A percentile compares a stretch with the other conserved stretches of the same genome.
Evolutionary conservation across 2,888 invertebrate species (phyloP).

Genomic region (Gastracanthus pulcherrimus): DNA sequence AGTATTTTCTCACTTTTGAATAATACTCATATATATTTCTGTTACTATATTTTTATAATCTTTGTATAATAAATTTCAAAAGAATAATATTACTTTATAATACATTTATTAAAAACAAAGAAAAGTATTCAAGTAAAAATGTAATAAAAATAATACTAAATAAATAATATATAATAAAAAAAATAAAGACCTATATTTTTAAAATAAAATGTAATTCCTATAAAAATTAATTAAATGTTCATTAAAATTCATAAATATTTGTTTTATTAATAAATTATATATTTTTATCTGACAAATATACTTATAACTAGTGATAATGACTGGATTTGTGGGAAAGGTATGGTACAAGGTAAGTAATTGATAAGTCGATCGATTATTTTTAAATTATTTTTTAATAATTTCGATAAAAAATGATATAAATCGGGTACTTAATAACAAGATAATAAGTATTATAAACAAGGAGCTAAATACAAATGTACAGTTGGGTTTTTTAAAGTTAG

Average conservation of each 20-base stretch:
- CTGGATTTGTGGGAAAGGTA: slow-evolving; percentile 19
- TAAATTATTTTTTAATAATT: slow-evolving; percentile 78
- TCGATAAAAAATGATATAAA: slow-evolving; percentile 78
- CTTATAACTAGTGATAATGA: neutral
- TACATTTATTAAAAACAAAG: too few relatives aligned
- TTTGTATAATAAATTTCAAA: too few relatives aligned
- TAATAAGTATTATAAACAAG: slow-evolving; percentile 78
- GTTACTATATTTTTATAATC: too few relatives aligned
- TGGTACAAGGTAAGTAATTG: slow-evolving; percentile 46
- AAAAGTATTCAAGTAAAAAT: too few relatives aligned
- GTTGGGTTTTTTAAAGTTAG: slow-evolving; percentile 73
- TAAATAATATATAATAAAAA: too few relatives aligned
- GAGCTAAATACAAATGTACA: slow-evolving; percentile 78
- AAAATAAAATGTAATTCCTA: neutral
- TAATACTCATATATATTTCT: too few relatives aligned
- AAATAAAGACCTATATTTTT: neutral
- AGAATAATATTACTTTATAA: too few relatives aligned
- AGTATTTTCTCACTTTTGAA: too few relatives aligned
- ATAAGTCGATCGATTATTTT: slow-evolving; percentile 68
- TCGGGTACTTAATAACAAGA: slow-evolving; percentile 77
- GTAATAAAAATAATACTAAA: too few relatives aligned
- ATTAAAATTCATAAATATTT: too few relatives aligned
- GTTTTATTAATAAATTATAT: neutral
- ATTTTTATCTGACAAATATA: neutral
- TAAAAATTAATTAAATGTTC: slow-evolving; percentile 6